Conservation (phyloP, 2,888 invertebrate species). For the Baronia brevicornis region DNA sequence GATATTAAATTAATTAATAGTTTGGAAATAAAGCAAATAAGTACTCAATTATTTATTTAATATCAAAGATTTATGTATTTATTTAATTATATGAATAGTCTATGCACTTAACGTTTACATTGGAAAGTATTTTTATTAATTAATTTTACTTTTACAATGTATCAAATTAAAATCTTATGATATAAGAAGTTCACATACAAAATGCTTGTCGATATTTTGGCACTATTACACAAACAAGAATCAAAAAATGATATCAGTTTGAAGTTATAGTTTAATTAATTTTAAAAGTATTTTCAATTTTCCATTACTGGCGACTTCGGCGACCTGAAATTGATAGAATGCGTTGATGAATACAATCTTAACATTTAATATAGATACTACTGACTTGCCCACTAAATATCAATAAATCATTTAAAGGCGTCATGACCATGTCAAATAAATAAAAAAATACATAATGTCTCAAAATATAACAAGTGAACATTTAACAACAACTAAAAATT, state of each 20-base stretch:
- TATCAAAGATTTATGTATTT: slow-evolving; percentile 57
- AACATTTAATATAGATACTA: too few relatives aligned
- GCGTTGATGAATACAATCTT: too few relatives aligned
- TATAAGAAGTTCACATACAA: slow-evolving; percentile 26
- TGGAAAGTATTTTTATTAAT: too few relatives aligned
- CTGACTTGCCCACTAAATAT: too few relatives aligned
- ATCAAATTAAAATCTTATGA: slow-evolving; percentile 37
- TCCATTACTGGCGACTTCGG: slow-evolving; percentile 64
- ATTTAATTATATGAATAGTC: too few relatives aligned
- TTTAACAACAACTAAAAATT: too few relatives aligned
- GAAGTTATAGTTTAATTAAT: slow-evolving; percentile 36
- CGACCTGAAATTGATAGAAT: slow-evolving; percentile 49
- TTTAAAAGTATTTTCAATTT: slow-evolving; percentile 33
- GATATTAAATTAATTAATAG: not conserved
- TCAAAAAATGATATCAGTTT: slow-evolving; percentile 41
- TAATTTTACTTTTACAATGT: slow-evolving; percentile 41
- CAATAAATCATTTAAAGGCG: too few relatives aligned
- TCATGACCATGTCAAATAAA: too few relatives aligned
- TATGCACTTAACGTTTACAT: slow-evolving; percentile 32
- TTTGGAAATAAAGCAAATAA: slow-evolving; percentile 25
- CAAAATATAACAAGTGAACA: too few relatives aligned
- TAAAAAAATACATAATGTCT: too few relatives aligned
- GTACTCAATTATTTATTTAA: slow-evolving; percentile 56
- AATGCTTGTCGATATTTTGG: slow-evolving; percentile 51
- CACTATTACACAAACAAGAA: slow-evolving; percentile 56